Base-by-base conservation (phyloP, 2,113 vertebrate species). In the Oxygymnocypris stewartii region DNA sequence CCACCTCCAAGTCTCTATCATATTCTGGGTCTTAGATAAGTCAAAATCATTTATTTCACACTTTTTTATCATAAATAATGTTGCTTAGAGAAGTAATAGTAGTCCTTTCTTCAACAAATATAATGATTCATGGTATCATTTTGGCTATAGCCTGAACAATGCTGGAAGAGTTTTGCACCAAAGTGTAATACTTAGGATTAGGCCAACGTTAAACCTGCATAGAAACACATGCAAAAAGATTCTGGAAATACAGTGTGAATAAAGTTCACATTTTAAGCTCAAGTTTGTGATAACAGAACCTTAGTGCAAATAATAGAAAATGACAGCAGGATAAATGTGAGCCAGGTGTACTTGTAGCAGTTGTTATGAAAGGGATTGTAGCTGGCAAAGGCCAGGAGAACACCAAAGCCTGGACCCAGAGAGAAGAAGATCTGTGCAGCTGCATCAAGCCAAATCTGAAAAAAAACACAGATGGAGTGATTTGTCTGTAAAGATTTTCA, bases 361-460 rank as follows among this genome's bases (percentile, higher is more conserved):
- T 99, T 99, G 96, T 99, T 99, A 93, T 97, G 96, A 93, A 99
- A 99, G 2, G 97, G 98, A 92, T 99, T 99, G 94, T 99, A 99
- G 93, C 98, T 99, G 79, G 98, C 97, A 25, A 97, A 99, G 87
- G 98, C 98, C 71, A 99, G 91, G 0, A 99, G 95, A 20, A 99
- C 98, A 0, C 98, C 98, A 71, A 99, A 99, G 10, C 98, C 98
- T 1, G 98, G 98, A 31, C 98, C 98, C 20, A 99, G 94, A 4
- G 98, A 99, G 93, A 99, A 99, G 93, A 99, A 99, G 90, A 99
- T 97, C 94, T 99, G 98, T 86, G 98, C 97, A 4, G 98, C 98
- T 16, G 98, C 98, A 84, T 99, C 98, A 12, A 99, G 95, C 98
- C 98, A 99, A 79, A 99, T 96, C 98, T 99, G 44, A 87, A 14